phyloP scores from a whole-genome alignment of 2,113 vertebrate genomes.

The Panthera leo region DNA sequence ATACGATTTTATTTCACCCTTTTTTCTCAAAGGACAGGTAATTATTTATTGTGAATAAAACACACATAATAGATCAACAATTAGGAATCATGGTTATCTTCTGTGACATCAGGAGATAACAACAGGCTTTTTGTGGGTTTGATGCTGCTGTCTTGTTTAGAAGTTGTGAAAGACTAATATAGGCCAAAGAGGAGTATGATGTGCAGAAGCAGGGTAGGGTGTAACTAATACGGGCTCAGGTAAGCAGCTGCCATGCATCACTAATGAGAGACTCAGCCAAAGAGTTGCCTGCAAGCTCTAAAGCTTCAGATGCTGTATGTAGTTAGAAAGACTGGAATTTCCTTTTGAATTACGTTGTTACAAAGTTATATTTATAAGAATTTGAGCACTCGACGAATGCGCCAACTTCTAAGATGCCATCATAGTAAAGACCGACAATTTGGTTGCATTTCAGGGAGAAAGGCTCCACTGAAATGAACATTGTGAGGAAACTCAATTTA shows the following conservation, averaged over 20 bases:
- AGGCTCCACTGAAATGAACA: slow-evolving; percentile 94
- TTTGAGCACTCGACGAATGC: slow-evolving; percentile 44
- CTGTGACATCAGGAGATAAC: slow-evolving; percentile 63
- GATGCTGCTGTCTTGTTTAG: slow-evolving; percentile 54
- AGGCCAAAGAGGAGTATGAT: slow-evolving; percentile 61
- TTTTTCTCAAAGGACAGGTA: background rate
- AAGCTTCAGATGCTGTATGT: slow-evolving; percentile 71
- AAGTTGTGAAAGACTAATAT: slow-evolving; percentile 78
- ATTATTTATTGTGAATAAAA: slow-evolving; percentile 33
- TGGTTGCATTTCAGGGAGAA: slow-evolving; percentile 83
- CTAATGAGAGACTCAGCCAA: slow-evolving; percentile 85
- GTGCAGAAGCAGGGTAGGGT: slow-evolving; percentile 73
- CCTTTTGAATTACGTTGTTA: slow-evolving; percentile 41
- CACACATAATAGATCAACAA: slow-evolving; percentile 44
- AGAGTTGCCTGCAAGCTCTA: slow-evolving; percentile 62
- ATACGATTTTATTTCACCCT: background rate
- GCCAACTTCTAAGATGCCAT: slow-evolving; percentile 88
- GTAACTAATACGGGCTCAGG: slow-evolving; percentile 86
- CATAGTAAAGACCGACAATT: slow-evolving; percentile 81
- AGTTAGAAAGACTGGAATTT: slow-evolving; percentile 61
- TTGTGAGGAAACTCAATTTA: slow-evolving; percentile 92
- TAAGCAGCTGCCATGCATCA: slow-evolving; percentile 83
- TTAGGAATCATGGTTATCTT: slow-evolving; percentile 35
- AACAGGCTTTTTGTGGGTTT: slow-evolving; percentile 53
- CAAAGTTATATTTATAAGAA: slow-evolving; percentile 60